Evolutionary conservation across 2,113 vertebrate genomes (phyloP), one percentile per base, ranked within the genome.

Genomic region (Tenrec ecaudatus): DNA sequence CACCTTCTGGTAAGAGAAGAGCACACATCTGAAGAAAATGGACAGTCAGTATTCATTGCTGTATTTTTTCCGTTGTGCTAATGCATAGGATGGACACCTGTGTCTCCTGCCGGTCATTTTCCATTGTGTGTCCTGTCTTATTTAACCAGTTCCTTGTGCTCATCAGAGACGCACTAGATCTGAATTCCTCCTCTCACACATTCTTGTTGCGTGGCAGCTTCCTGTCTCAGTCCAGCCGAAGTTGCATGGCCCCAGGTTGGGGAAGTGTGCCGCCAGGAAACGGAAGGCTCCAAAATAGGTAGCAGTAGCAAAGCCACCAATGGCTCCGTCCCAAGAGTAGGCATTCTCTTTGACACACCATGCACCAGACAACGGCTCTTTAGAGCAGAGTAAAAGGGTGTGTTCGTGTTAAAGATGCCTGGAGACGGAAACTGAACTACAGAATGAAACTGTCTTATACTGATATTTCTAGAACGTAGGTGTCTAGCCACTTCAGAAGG

Each of bases 1-100:
- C 98, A 82, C 96, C 97, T 97, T 82, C 94, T 97, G 97, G 95
- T 88, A 77, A 58, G 91, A 89, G 96, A 71, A 75, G 84, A 68
- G 36, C 60, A 15, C 2, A 78, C 23, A 2, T 64, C 64, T 36
- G 43, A 80, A 66, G 22, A 77, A 78, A 85, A 85, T 53, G 36
- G 27, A n/a, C 14, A 2, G 22, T 33, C 36, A 57, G 15, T 3
- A 43, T 64, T 20, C 20, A 16, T 64, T 2, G 62, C 25, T 66
- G 23, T 66, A 8, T 29, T 29, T 66, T 27, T 27, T 25, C 23
- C 64, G 7, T 53, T 25, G 3, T 8, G 6, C n/a, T n/a, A 64
- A 43, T 40, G 19, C 80, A 27, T 31, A 19, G 7, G 16, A 22
- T 58, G 15, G n/a, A 2, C 20, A 16, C 40, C 19, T 8, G 17